Conservation (phyloP, 2,113 vertebrate genomes). For the Xiphophorus hellerii region DNA sequence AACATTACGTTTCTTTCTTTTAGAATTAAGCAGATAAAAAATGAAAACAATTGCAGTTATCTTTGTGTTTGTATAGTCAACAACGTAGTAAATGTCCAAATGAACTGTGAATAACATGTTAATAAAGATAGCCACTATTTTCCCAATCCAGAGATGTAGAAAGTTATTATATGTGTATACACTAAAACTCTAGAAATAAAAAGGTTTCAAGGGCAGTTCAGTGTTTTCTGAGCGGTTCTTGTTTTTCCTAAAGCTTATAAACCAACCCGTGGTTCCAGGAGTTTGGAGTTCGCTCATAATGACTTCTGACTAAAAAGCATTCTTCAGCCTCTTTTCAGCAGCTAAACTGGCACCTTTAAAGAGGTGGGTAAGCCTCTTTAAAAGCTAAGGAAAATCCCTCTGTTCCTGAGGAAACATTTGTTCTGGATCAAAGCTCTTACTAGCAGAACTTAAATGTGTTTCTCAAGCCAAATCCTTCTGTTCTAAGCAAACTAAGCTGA, state of each 20-base stretch:
- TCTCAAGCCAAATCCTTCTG: constrained; percentile 9
- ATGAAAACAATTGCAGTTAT: not conserved
- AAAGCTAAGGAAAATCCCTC: constrained; percentile 61
- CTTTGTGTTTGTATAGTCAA: not conserved
- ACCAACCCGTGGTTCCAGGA: constrained; percentile 1
- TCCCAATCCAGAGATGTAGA: too few species aligned
- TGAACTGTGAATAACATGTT: too few species aligned
- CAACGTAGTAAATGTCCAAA: too few species aligned
- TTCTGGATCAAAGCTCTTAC: constrained; percentile 16
- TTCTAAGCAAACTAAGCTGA: constrained; percentile 1
- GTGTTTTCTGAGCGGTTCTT: constrained; percentile 7
- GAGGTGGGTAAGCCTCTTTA: constrained; percentile 52
- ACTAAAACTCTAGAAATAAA: too few species aligned
- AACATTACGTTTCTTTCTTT: too few species aligned
- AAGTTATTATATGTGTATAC: too few species aligned
- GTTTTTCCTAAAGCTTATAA: not conserved
- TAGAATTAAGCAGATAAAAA: too few species aligned
- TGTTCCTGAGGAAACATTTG: constrained; percentile 25
- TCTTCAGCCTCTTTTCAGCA: constrained; percentile 26
- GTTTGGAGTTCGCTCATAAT: constrained; percentile 27
- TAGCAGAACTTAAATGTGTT: constrained; percentile 1
- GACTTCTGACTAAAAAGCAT: constrained; percentile 25
- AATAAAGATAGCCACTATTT: too few species aligned
- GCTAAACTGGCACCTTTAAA: constrained; percentile 27
- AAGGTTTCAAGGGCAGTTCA: not conserved